Percentiles rank a stretch among this genome's conserved stretches.
Evolutionary conservation across 2,797 vertebrate genomes (phyloP).

Genomic region (Kryptolebias ocellatus): DNA sequence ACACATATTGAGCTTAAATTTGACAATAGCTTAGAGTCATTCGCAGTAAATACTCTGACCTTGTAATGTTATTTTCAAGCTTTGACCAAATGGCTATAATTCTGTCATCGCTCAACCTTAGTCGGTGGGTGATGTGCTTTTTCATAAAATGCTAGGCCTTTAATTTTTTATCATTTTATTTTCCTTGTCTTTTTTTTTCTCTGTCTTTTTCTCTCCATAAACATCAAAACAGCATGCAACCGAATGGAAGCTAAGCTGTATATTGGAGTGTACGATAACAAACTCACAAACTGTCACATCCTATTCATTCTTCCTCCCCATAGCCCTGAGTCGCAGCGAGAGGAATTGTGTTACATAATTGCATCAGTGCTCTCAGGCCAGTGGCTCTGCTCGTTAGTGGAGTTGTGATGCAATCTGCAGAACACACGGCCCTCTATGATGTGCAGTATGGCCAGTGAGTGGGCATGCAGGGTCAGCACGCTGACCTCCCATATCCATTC

Average conservation of each 20-base stretch:
- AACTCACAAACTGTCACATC: constrained; percentile 68
- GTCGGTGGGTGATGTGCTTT: no score
- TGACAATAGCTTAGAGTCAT: no score
- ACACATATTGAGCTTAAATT: no score
- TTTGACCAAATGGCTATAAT: no score
- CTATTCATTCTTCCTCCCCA: constrained; percentile 54
- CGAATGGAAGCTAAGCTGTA: constrained; percentile 22
- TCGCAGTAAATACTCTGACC: no score
- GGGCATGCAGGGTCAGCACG: constrained; percentile 68
- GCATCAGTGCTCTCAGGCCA: constrained; percentile 73
- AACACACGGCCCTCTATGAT: constrained; percentile 73
- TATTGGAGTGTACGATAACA: constrained; percentile 46
- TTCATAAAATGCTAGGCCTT: neutral
- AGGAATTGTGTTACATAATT: constrained; percentile 76
- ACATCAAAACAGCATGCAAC: constrained; percentile 11
- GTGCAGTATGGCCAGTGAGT: constrained; percentile 61
- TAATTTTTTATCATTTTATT: neutral
- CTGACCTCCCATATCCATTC: constrained; percentile 68
- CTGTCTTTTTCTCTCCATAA: neutral
- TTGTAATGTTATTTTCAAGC: no score
- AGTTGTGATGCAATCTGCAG: constrained; percentile 69
- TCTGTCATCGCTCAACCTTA: no score
- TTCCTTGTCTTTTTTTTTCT: neutral
- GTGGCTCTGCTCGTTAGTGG: constrained; percentile 69
- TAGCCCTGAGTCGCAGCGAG: constrained; percentile 33